These are phyloP conservation scores for Petrocephalus schoutedeni DNA, from an alignment of 2,797 vertebrate species.

Conservation along the genomic window DNA sequence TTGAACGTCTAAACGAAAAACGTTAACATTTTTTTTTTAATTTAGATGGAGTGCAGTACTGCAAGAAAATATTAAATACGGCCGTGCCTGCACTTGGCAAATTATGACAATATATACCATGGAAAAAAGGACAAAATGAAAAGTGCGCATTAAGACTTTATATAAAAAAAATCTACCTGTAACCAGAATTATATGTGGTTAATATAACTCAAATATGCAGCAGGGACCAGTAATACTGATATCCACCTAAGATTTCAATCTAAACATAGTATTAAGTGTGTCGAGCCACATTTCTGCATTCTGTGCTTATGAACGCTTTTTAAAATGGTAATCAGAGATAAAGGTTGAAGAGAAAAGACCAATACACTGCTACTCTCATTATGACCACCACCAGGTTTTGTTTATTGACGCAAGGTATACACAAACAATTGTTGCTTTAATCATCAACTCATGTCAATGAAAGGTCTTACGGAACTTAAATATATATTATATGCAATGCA, in stretches of 20 bases:
- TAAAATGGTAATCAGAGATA: background rate
- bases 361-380: background rate
- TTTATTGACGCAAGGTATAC: background rate
- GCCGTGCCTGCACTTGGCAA: background rate
- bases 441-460: background rate
- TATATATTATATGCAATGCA: background rate
- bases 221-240: background rate
- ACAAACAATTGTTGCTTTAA: constrained; percentile 5
- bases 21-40: no score
- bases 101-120: background rate
- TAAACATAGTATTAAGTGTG: background rate
- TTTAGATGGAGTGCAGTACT: background rate
- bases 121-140: background rate
- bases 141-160: background rate
- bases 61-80: background rate
- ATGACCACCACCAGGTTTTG: background rate
- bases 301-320: background rate
- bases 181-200: background rate
- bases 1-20: background rate
- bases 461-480: background rate
- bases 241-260: background rate
- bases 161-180: background rate
- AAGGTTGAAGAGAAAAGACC: background rate
- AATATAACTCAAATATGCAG: background rate
- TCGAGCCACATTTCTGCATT: background rate